Evolutionary conservation across 2,113 vertebrate species (phyloP).

Genomic region (Eolophus roseicapilla): DNA sequence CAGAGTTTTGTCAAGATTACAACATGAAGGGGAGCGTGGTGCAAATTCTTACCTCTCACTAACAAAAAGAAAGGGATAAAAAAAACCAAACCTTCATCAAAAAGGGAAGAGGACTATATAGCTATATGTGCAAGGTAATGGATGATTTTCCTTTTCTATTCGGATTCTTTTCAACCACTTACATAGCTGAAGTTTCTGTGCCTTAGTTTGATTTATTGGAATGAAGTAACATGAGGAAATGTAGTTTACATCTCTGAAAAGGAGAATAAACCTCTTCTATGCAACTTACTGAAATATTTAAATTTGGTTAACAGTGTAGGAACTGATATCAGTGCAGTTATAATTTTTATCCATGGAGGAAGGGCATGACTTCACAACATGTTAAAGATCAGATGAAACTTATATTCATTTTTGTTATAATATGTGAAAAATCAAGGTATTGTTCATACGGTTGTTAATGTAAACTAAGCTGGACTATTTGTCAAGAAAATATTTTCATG

Average conservation of each 20-base stretch:
- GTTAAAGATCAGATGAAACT: background rate
- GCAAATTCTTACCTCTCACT: conserved; percentile 27
- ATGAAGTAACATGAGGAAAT: background rate
- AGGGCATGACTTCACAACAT: background rate
- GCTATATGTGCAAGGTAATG: conserved; percentile 62
- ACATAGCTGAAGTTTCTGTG: background rate
- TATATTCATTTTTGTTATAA: background rate
- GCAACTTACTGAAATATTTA: background rate
- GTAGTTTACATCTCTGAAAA: background rate
- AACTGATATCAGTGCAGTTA: background rate
- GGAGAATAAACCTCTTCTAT: background rate
- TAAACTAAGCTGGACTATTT: background rate
- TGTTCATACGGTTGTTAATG: background rate
- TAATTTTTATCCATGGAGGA: background rate
- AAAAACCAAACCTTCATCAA: background rate
- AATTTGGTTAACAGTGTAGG: background rate
- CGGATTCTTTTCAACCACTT: background rate
- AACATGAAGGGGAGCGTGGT: conserved; percentile 3
- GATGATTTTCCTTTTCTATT: background rate
- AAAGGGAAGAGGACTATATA: background rate
- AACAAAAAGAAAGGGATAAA: background rate
- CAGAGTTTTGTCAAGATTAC: conserved; percentile 67
- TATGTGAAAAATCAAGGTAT: background rate
- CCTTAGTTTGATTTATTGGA: conserved; percentile 1
- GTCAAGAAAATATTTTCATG: background rate